Evolutionary conservation across 2,888 invertebrate species (phyloP).

Genomic region (Morinoia aosen): DNA sequence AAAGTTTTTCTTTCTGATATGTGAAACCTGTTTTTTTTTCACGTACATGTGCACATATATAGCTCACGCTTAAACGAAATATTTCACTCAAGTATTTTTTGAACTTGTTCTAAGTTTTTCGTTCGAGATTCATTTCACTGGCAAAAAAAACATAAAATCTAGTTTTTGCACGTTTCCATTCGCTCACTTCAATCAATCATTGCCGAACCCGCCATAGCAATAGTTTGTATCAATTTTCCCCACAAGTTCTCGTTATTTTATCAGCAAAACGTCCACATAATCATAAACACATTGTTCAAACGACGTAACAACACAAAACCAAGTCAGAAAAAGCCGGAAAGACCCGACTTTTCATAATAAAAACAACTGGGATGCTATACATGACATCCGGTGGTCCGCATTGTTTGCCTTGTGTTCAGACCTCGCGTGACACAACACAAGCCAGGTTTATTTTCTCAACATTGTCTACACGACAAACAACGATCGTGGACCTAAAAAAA

Average conservation of each 20-base stretch:
- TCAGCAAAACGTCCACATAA: neutral
- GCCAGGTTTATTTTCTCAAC: conserved; percentile 3
- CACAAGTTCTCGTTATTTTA: neutral
- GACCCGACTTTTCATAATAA: neutral
- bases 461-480: conserved; percentile 30
- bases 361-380: neutral
- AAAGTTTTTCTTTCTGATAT: too few species aligned
- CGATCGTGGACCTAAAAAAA: neutral
- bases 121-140: too few species aligned
- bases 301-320: neutral
- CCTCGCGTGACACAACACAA: neutral
- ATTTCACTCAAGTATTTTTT: too few species aligned
- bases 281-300: neutral
- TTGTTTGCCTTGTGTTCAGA: neutral
- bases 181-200: too few species aligned
- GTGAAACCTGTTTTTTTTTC: too few species aligned
- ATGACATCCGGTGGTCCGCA: neutral
- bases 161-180: too few species aligned
- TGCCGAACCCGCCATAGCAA: neutral
- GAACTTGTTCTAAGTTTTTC: too few species aligned
- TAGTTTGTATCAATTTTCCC: neutral
- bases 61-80: too few species aligned
- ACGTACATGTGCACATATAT: too few species aligned
- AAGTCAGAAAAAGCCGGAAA: neutral
- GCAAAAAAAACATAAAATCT: too few species aligned